Base-by-base conservation (phyloP, 2,888 invertebrate species). In the Theodoxus fluviatilis region DNA sequence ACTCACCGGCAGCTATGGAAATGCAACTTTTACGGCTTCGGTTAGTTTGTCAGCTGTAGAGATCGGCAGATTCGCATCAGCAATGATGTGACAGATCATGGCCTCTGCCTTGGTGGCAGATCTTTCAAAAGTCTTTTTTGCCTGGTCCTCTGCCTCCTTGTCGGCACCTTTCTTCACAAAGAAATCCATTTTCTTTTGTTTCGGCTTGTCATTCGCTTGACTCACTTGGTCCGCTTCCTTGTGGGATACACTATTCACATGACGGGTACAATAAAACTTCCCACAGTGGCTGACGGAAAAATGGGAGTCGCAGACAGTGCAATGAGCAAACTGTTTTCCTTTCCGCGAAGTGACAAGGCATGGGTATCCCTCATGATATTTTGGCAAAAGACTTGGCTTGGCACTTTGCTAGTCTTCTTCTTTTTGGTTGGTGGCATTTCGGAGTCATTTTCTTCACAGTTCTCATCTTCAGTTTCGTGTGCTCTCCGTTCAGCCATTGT, bases 11-110 rank as follows among this genome's bases (percentile, higher is more conserved):
- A 43, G 43, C 43, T 43, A 43, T 43, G 43, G 43, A 43, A 43
- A 43, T 43, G 43, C 43, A 43, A 43, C 43, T 43, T 43, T 43
- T 43, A 43, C 43, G 43, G 43, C 43, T 43, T 43, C 43, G 43
- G 43, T 43, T 43, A 43, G 43, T 43, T 43, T 43, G 43, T 43
- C 43, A 43, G 43, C 43, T 43, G 43, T 43, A 15, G 43, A 43
- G 43, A 43, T 43, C 15, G 43, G 43, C 43, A 43, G 43, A 43
- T 43, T 43, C 15, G 43, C 43, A 43, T 43, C 43, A 43, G 43
- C 43, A 15, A 43, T 43, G 18, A 43, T 43, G 43, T 43, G 43
- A 15, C 43, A 43, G 9, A 43, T 43, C 43, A 43, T 43, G 43
- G 43, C 43, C n/a, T n/a, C n/a, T n/a, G n/a, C n/a, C n/a, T n/a